Evolutionary conservation across 2,797 vertebrate species (phyloP).

Genomic region (Microctenopoma steveboyesi): DNA sequence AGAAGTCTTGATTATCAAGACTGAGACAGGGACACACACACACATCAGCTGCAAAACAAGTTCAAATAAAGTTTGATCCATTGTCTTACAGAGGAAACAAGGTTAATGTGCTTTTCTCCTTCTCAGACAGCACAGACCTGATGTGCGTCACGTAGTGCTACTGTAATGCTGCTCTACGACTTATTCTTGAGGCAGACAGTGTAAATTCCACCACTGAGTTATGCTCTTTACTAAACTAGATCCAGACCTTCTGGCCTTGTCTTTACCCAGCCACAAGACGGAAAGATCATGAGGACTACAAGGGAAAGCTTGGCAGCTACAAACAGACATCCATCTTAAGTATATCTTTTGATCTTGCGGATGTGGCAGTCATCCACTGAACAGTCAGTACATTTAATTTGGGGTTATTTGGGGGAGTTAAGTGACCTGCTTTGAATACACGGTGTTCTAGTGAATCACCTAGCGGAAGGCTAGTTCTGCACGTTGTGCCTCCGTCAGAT

Average conservation of each 20-base stretch:
- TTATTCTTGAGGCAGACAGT: conserved; percentile 7
- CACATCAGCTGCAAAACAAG: background rate
- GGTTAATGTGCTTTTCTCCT: background rate
- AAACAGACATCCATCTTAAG: conserved; percentile 57
- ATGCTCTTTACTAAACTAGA: conserved; percentile 27
- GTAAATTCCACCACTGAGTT: conserved; percentile 16
- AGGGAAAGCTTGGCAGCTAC: conserved; percentile 29
- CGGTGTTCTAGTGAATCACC: conserved; percentile 20
- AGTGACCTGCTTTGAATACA: conserved; percentile 22
- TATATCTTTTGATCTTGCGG: conserved; percentile 39
- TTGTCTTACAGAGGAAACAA: conserved; percentile 2
- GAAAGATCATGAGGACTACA: conserved; percentile 39
- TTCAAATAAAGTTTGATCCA: background rate
- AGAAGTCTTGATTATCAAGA: background rate
- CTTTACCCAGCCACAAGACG: conserved; percentile 35
- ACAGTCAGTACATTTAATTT: conserved; percentile 49
- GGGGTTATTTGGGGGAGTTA: conserved; percentile 24
- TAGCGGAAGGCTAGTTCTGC: conserved; percentile 3
- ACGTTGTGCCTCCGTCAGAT: conserved; percentile 11
- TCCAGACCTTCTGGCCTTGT: conserved; percentile 36
- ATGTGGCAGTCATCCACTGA: conserved; percentile 38
- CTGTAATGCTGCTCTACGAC: background rate
- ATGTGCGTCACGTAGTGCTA: background rate
- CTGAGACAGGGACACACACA: background rate
- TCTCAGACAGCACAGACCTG: background rate